phyloP scores from a whole-genome alignment of 2,113 vertebrate genomes.

The human (Homo sapiens) region GRCh38 chr12:2126001-2126500 shows the following conservation, averaged over 20 bases:
- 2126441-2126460: neutral
- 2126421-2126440: neutral
- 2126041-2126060: neutral
- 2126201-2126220: neutral
- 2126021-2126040: neutral
- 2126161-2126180: neutral
- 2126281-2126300: neutral
- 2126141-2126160: conserved; percentile 33
- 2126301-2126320: neutral
- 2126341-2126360: neutral
- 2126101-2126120: neutral
- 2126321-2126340: neutral
- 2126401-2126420: neutral
- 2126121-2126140: neutral
- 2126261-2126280: neutral
- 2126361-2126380: fast-evolving
- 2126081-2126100: conserved; percentile 39
- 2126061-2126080: conserved; percentile 15
- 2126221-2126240: conserved; percentile 15
- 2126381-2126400: neutral
- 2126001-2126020: neutral
- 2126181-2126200: neutral
- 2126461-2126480: neutral
- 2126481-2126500: conserved; percentile 58
- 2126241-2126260: neutral